Percentiles rank a stretch among this genome's conserved stretches.
These are phyloP conservation scores for Gasterosteus aculeatus DNA, from an alignment of 2,113 vertebrate genomes.

Conservation along the genomic window DNA sequence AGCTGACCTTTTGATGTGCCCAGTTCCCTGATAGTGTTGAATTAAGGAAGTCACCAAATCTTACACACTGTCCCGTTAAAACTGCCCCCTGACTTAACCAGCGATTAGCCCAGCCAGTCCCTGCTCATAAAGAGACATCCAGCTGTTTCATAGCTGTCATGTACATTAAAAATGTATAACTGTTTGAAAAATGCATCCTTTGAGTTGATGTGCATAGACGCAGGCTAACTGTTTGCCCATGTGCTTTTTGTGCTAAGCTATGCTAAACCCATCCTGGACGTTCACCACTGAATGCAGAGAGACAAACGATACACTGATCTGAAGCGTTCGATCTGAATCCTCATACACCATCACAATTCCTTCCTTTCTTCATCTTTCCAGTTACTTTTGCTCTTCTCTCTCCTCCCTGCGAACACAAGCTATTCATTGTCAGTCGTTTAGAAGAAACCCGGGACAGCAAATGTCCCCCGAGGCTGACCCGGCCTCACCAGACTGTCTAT, in stretches of 20 bases:
- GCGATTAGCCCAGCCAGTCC: not conserved
- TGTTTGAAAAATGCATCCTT: not conserved
- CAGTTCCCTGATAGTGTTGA: not conserved
- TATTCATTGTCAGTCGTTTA: conserved; percentile 8
- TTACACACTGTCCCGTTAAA: not conserved
- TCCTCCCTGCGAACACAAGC: not conserved
- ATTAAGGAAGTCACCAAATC: not conserved
- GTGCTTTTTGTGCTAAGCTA: not conserved
- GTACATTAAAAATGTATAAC: not conserved
- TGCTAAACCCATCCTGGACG: not conserved
- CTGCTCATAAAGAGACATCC: not conserved
- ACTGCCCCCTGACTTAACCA: not conserved
- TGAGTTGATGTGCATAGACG: not conserved
- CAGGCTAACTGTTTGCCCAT: not conserved
- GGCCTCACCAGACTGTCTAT: conserved; percentile 2
- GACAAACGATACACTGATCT: not conserved
- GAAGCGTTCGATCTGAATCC: conserved; percentile 13
- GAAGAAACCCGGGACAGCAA: conserved; percentile 25
- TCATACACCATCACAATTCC: not conserved
- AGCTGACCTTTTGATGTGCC: not conserved
- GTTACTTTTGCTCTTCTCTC: not conserved
- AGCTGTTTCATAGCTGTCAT: not conserved
- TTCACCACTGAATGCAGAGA: not conserved
- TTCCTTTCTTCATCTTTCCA: not conserved
- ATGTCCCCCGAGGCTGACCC: not conserved